phyloP scores from a whole-genome alignment of 30 jellyfish, hydroid and myxozoan species.

The Haliclystus octoradiatus region DNA sequence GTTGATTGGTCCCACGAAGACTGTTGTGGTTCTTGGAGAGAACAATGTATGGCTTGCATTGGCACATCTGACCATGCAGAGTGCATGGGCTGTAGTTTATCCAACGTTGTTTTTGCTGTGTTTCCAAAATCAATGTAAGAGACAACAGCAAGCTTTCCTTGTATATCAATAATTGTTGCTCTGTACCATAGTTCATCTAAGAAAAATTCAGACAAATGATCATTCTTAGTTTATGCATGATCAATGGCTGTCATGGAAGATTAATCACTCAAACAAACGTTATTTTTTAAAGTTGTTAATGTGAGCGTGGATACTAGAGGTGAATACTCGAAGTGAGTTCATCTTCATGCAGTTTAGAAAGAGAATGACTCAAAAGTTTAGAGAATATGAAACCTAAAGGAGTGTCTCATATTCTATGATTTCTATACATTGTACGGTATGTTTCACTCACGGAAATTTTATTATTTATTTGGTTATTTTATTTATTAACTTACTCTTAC shows the following conservation, averaged over 20 bases:
- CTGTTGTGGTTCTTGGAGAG: conserved; percentile 41
- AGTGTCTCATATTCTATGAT: no score
- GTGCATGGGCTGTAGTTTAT: conserved; percentile 35
- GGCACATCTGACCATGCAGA: conserved; percentile 54
- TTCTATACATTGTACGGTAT: no score
- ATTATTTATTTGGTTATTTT: no score
- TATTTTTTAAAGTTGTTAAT: no score
- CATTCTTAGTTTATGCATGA: no score
- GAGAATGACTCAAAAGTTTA: not conserved
- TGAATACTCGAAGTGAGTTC: no score
- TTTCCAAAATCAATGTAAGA: conserved; percentile 72
- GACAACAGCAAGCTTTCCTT: conserved; percentile 27
- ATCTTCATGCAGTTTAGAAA: not conserved
- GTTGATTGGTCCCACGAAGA: conserved; percentile 21
- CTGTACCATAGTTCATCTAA: conserved; percentile 73
- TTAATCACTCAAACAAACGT: no score
- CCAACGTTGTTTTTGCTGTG: conserved; percentile 21
- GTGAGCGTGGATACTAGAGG: conserved; percentile 1
- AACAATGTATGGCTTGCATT: conserved; percentile 58
- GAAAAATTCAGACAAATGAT: conserved; percentile 3
- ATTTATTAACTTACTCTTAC: no score
- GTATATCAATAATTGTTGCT: conserved; percentile 20
- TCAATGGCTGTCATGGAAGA: no score
- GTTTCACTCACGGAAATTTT: no score
- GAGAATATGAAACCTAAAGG: not conserved